phyloP scores from a whole-genome alignment of 2,797 vertebrate genomes.

The Oreortyx pictus region DNA sequence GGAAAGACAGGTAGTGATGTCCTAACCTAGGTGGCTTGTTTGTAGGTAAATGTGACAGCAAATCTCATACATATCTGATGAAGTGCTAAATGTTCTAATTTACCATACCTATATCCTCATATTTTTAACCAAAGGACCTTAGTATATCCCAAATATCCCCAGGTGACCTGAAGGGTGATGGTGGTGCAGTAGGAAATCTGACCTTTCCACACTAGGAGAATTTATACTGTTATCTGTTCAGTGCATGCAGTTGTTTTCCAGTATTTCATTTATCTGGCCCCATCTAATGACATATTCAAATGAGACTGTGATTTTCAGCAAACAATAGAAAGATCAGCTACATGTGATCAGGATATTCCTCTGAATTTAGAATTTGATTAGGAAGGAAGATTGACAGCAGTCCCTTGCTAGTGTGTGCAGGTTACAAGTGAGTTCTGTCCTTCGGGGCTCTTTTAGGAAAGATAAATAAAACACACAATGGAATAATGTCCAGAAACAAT shows the following conservation, averaged over 20 bases:
- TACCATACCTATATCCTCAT: background rate
- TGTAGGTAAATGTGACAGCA: background rate
- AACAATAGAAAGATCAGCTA: background rate
- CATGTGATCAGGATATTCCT: background rate
- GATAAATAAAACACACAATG: background rate
- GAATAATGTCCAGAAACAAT: background rate
- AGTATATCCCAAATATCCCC: background rate
- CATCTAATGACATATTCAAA: background rate
- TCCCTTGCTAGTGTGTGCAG: background rate
- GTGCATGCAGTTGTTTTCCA: background rate
- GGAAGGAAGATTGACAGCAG: background rate
- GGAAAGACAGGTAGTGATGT: background rate
- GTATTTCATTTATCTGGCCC: background rate
- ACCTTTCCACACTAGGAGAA: background rate
- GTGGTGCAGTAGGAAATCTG: background rate
- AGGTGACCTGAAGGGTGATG: background rate
- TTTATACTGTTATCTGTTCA: background rate
- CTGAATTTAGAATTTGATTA: conserved; percentile 3
- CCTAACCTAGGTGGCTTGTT: background rate
- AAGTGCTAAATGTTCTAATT: background rate
- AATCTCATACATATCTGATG: background rate
- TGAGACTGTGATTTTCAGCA: background rate
- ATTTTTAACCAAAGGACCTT: background rate
- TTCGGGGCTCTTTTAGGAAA: background rate
- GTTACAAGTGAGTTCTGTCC: background rate